These are phyloP conservation scores for Conchocele bisecta DNA, from an alignment of 2,888 invertebrate genomes.

Conservation along the genomic window DNA sequence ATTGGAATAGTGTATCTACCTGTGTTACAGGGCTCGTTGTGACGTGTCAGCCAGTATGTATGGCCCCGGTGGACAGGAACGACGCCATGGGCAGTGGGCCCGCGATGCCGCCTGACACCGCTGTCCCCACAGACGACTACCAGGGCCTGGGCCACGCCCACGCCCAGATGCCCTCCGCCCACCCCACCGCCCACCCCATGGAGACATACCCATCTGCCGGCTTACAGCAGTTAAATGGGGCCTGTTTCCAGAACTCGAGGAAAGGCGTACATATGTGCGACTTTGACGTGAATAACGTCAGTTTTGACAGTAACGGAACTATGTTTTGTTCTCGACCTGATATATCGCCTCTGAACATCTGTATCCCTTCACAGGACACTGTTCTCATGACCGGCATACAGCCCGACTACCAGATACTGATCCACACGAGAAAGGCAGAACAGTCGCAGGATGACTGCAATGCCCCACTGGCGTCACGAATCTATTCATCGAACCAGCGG, in stretches of 20 bases:
- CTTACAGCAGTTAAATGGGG: no score
- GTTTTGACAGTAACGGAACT: slow-evolving; percentile 66
- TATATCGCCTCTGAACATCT: slow-evolving; percentile 68
- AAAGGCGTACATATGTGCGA: no score
- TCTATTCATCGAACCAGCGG: slow-evolving; percentile 39
- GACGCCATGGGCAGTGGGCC: no score
- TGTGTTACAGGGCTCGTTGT: slow-evolving; percentile 73
- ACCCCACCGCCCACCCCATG: no score
- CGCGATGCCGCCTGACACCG: no score
- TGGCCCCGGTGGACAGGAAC: no score
- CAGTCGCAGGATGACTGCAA: slow-evolving; percentile 41
- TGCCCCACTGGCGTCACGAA: slow-evolving; percentile 42
- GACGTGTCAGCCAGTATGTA: slow-evolving; percentile 70
- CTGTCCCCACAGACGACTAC: no score
- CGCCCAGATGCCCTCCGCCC: no score
- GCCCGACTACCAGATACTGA: slow-evolving; percentile 68
- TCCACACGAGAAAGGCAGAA: slow-evolving; percentile 61
- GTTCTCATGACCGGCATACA: slow-evolving; percentile 70
- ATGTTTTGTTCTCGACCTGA: slow-evolving; percentile 68
- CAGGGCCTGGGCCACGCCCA: no score
- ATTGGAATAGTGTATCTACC: no score
- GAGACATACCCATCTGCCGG: no score
- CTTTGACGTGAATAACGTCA: slow-evolving; percentile 68
- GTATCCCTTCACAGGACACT: slow-evolving; percentile 71
- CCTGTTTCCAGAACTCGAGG: no score